Evolutionary conservation across 2,888 invertebrate species (phyloP), one percentile per base, ranked within the genome.

Genomic region (Sthenelais limicola): DNA sequence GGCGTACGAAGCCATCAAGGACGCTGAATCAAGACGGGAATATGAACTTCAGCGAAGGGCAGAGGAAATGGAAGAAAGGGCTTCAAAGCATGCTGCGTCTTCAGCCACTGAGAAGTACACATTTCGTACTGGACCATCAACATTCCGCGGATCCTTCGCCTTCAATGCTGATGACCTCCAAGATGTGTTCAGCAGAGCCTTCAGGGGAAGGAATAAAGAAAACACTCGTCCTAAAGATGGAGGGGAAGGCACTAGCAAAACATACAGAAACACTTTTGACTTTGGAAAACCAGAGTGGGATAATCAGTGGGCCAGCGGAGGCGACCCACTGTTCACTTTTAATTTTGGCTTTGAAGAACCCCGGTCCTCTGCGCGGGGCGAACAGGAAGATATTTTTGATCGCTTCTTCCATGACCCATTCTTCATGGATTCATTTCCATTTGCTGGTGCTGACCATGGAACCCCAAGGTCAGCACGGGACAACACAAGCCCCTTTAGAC

Each of bases 1-100:
- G 4, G 82, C 85, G 7, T 85, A 85, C 72, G 84, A 84, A 32
- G 77, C 78, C 62, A 72, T 85, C 3, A 82, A 82, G 68, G 72
- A 72, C 26, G 38, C 24, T 5, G 51, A 66, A 7, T 28, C 38
- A n/a, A n/a, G 72, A 48, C 49, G 35, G 38, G 21, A n/a, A 5
- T 72, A 72, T 28, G 72, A 72, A 5, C 51, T 67, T 3, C 49
- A 67, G 28, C 47, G 47, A 4, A 30, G 58, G 3, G 71, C n/a
- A 15, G 71, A 71, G 24, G 71, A 71, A 15, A 70, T 52, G 30
- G 70, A 70, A n/a, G 62, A 21, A 7, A 21, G 62, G 24, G 62
- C 62, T 3, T 38, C 18, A 12, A n/a, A n/a, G n/a, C n/a, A n/a
- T n/a, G n/a, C n/a, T n/a, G n/a, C n/a, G n/a, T n/a, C n/a, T n/a